These are phyloP conservation scores for Siniperca obscura DNA, from an alignment of 2,797 vertebrate species.

Conservation along the genomic window DNA sequence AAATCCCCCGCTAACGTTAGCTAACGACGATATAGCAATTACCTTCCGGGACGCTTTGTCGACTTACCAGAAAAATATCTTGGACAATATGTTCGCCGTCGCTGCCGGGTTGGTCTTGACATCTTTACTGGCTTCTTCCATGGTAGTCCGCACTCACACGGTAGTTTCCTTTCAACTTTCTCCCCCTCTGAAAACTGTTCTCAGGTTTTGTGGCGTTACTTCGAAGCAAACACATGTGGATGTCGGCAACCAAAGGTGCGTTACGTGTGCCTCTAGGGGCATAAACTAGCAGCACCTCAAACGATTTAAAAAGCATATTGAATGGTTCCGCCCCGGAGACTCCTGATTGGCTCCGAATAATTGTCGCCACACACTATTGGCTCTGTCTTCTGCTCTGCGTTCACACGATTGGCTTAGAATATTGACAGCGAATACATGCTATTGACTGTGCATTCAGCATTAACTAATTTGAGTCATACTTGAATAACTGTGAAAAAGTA, in stretches of 20 bases:
- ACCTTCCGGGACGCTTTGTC: neutral
- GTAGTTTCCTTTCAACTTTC: neutral
- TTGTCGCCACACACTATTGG: slow-evolving; percentile 4
- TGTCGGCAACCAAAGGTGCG: accelerated
- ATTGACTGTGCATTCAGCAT: neutral
- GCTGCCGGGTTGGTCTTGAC: slow-evolving; percentile 74
- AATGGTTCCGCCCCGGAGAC: neutral
- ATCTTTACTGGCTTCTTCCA: slow-evolving; percentile 60
- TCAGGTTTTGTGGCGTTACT: neutral
- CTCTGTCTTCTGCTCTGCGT: accelerated
- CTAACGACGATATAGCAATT: neutral
- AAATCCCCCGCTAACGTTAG: slow-evolving; percentile 30
- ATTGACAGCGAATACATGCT: no score
- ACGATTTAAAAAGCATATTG: neutral
- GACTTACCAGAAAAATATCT: slow-evolving; percentile 81
- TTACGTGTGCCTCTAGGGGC: neutral
- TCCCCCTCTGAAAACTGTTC: accelerated
- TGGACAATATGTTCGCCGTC: slow-evolving; percentile 71
- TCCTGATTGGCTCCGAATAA: slow-evolving; percentile 48
- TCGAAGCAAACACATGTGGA: slow-evolving; percentile 1
- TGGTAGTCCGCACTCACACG: slow-evolving; percentile 15
- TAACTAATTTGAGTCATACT: neutral
- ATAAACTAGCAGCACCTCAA: no score
- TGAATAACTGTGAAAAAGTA: neutral
- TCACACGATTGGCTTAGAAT: slow-evolving; percentile 20